These are phyloP conservation scores for Mus spretus DNA, from an alignment of 2,797 vertebrate species.

Conservation along the genomic window DNA sequence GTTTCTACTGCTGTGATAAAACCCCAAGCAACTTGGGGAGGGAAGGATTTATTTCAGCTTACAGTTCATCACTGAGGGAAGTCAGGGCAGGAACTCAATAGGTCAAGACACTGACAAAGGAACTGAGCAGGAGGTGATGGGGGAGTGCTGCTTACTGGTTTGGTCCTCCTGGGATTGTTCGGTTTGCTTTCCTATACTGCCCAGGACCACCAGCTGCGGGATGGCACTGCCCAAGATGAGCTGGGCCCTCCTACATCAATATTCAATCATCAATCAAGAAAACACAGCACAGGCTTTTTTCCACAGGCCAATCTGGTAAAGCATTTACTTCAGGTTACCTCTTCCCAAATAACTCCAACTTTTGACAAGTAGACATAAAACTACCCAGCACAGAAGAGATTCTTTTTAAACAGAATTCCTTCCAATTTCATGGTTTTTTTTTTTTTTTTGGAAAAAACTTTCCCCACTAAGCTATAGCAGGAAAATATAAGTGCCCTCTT, in stretches of 20 bases:
- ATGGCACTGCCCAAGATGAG: neutral
- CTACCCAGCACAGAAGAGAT: neutral
- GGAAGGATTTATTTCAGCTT: too few relatives aligned
- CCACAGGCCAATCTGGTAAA: neutral
- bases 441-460: neutral
- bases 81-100: neutral
- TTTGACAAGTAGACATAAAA: neutral
- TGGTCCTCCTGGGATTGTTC: neutral
- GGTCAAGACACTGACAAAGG: neutral
- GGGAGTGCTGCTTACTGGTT: neutral
- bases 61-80: neutral
- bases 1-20: neutral
- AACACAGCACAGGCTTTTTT: neutral
- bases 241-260: neutral
- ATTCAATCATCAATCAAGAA: neutral
- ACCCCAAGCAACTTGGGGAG: neutral
- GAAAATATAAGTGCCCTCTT: neutral
- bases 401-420: conserved; percentile 50
- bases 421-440: conserved; percentile 20
- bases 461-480: conserved; percentile 32
- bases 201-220: neutral
- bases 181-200: neutral
- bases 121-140: too few relatives aligned
- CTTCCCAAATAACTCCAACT: neutral
- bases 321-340: neutral